Percentiles rank a stretch among this genome's conserved stretches.
Evolutionary conservation across 2,888 invertebrate species (phyloP).

Genomic region (Mongoloraphidia duomilia): DNA sequence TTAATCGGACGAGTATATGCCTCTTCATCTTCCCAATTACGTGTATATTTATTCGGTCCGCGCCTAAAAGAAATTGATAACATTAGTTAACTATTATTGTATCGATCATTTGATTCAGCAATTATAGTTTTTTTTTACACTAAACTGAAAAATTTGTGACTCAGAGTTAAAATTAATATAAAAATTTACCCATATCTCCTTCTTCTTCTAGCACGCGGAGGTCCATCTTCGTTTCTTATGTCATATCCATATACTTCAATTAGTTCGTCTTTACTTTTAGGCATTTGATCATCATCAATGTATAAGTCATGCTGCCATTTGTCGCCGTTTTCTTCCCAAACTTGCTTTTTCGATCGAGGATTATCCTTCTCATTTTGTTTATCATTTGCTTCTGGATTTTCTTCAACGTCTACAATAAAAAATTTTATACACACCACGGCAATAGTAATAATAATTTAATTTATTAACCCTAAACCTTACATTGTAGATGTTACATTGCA

Average conservation of each 20-base stretch:
- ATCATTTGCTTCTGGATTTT: conserved; percentile 21
- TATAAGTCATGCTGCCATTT: conserved; percentile 49
- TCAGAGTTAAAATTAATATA: conserved; percentile 1
- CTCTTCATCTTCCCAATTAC: conserved; percentile 87
- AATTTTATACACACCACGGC: neutral
- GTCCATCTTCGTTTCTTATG: conserved; percentile 82
- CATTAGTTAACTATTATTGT: too few species aligned
- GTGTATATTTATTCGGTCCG: conserved; percentile 81
- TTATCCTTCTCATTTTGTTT: conserved; percentile 14
- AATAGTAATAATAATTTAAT: neutral
- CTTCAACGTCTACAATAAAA: conserved; percentile 16
- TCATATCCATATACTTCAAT: conserved; percentile 85
- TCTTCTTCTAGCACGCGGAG: conserved; percentile 73
- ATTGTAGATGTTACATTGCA: too few species aligned
- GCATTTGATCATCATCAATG: conserved; percentile 66
- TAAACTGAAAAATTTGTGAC: too few species aligned
- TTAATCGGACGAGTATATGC: conserved; percentile 51
- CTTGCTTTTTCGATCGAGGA: conserved; percentile 26
- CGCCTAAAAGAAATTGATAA: conserved; percentile 38
- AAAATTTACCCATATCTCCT: conserved; percentile 67
- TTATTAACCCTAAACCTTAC: neutral
- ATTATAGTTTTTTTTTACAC: too few species aligned
- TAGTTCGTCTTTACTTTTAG: conserved; percentile 74
- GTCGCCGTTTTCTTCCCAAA: conserved; percentile 31
- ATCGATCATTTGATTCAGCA: too few species aligned